Evolutionary conservation across 2,113 vertebrate genomes (phyloP), one percentile per base, ranked within the genome.

Genomic region (Trichechus manatus): DNA sequence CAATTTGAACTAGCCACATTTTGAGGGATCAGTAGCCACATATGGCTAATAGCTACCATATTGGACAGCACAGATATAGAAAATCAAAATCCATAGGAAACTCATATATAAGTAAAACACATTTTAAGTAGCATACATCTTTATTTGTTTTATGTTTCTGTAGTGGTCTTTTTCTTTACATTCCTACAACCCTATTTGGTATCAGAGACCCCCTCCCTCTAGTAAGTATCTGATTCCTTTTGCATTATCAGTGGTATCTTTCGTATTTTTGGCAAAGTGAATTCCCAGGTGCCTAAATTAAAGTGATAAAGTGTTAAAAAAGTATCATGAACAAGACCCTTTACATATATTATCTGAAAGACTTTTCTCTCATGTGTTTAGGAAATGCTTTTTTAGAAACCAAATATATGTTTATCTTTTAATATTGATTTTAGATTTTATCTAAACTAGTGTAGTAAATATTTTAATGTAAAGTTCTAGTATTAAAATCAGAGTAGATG

Each of bases 391-490:
- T 91, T 94, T 33, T 94, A 63, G 81, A 92, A 66, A 42, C 72
- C 5, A 42, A 81, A 66, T 66, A 59, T 63, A 20, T 86, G 59
- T 75, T 33, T 96, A 27, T 83, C 10, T 95, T 53, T 85, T 88
- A 90, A 68, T 79, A 53, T 85, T 95, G 68, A 79, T 42, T 15
- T 77, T 88, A 31, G 10, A 92, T 82, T 86, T 96, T 74, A 94
- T 87, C 56, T 95, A 86, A 96, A 61, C 31, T 56, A 88, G 8
- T 88, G 1, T 68, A 63, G 27, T 94, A 89, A 96, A 86, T 68
- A 89, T 64, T 93, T 97, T 94, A 91, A 84, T 84, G 13, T 92
- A 83, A 42, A 61, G n/a, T 96, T 83, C 29, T 85, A 61, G 68
- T 94, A 68, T 36, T 89, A 89, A 96, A 93, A 66, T 89, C 36